Percentiles rank a stretch among this genome's conserved stretches.
Evolutionary conservation across 35 echinoderm and acorn worm genomes (phyloP).

Genomic region (Anneissia japonica): DNA sequence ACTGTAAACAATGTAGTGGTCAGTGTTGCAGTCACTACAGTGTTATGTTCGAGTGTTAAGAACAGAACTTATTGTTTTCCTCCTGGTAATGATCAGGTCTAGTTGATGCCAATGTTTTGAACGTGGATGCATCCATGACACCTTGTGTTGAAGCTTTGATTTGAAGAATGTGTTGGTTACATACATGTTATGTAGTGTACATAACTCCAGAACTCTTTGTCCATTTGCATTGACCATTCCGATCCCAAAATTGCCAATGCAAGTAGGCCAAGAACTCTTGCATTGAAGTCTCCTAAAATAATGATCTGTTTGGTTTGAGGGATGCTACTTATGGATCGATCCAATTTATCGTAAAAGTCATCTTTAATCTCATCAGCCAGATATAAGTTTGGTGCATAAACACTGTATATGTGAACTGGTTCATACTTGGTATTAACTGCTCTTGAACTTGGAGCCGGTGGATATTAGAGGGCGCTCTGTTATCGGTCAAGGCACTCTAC

Average conservation of each 20-base stretch:
- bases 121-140: not conserved
- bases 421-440: not conserved
- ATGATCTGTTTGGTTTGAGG: not conserved
- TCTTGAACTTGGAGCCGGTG: too few species aligned
- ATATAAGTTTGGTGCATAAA: constrained; percentile 15
- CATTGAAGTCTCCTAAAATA: constrained; percentile 26
- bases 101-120: constrained; percentile 2
- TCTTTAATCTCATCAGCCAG: constrained; percentile 5
- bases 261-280: constrained; percentile 23
- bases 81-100: constrained; percentile 1
- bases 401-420: constrained; percentile 2
- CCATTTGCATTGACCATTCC: too few species aligned
- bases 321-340: not conserved
- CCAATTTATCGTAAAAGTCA: constrained; percentile 25
- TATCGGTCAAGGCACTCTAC: too few species aligned
- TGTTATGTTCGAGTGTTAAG: too few species aligned
- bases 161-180: too few species aligned
- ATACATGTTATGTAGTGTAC: too few species aligned
- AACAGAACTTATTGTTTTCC: too few species aligned
- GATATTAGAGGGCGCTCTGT: too few species aligned
- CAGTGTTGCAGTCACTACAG: too few species aligned
- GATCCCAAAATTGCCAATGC: not conserved
- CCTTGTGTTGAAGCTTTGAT: too few species aligned
- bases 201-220: too few species aligned
- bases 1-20: too few species aligned